These are phyloP conservation scores for Stenodera caucasica DNA, from an alignment of 2,888 invertebrate species.

Conservation along the genomic window DNA sequence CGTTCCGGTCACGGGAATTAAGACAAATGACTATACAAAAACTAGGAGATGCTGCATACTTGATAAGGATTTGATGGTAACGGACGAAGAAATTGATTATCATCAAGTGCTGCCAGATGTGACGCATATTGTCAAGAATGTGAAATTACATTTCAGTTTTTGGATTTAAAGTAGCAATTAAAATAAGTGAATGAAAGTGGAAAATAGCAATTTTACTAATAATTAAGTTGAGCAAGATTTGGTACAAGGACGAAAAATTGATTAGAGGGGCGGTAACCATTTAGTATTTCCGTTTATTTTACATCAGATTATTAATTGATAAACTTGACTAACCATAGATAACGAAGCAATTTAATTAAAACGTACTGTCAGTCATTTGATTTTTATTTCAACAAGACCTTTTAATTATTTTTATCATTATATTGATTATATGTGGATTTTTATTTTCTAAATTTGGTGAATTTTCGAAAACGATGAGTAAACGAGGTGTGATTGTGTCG, in stretches of 20 bases:
- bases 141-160: constrained; percentile 18
- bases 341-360: constrained; percentile 4
- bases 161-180: constrained; percentile 26
- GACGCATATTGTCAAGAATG: constrained; percentile 18
- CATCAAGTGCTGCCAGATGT: constrained; percentile 28
- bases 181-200: constrained; percentile 27
- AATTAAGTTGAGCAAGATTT: constrained; percentile 16
- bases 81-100: constrained; percentile 38
- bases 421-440: no score
- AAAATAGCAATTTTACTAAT: constrained; percentile 24
- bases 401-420: no score
- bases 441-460: neutral
- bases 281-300: neutral
- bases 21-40: constrained; percentile 44
- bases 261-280: neutral
- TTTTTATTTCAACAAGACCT: no score
- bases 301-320: constrained; percentile 4
- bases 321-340: constrained; percentile 1
- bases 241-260: neutral
- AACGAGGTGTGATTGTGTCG: neutral
- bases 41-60: constrained; percentile 43
- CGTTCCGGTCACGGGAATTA: constrained; percentile 40
- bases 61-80: constrained; percentile 43
- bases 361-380: neutral
- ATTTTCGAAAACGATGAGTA: neutral